Base-by-base conservation (phyloP, 1,140 invertebrate genomes). In the Episyrphus balteatus region DNA sequence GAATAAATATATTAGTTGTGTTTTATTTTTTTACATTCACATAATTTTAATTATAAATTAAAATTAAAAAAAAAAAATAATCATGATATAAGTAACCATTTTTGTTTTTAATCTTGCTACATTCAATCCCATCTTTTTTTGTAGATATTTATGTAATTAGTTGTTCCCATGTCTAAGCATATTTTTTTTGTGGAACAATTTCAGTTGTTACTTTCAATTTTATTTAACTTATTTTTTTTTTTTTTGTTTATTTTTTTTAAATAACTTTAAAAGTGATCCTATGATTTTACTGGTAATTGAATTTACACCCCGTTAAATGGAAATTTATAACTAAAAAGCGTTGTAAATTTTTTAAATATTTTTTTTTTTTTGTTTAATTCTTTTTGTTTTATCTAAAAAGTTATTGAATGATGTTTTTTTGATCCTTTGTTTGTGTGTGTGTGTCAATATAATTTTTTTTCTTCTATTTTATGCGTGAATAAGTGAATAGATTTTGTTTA, bases 91-190 rank as follows among this genome's bases (percentile, higher is more conserved):
- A 26, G 21, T 26, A 26, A 26, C 21, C 21, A 26, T 26, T 26
- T 26, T 26, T 26, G 21, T 26, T 26, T 26, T 26, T 3, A 5
- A 5, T 26, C 21, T 26, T 26, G 21, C 21, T 26, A 26, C 21
- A 26, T 26, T 26, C 21, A 26, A 26, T 26, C 21, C 21, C 21
- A 26, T 26, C 8, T 26, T 26, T 26, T 26, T 5, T 5, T 8
- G 21, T n/a, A n/a, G n/a, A n/a, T n/a, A n/a, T n/a, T n/a, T n/a
- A 26, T 26, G 9, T 19, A 41, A 54, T 61, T 61, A 61, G 55
- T 61, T 61, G 59, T 59, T 61, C 59, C 59, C 59, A 54, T 61
- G 59, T 59, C n/a, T 41, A 41, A 12, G n/a, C n/a, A 41, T 13
- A 8, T 47, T 40, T 41, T 38, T 36, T 40, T 49, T 31, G 47